These are phyloP conservation scores for Leptopilina syphax DNA, from an alignment of 2,888 invertebrate species.

Conservation along the genomic window DNA sequence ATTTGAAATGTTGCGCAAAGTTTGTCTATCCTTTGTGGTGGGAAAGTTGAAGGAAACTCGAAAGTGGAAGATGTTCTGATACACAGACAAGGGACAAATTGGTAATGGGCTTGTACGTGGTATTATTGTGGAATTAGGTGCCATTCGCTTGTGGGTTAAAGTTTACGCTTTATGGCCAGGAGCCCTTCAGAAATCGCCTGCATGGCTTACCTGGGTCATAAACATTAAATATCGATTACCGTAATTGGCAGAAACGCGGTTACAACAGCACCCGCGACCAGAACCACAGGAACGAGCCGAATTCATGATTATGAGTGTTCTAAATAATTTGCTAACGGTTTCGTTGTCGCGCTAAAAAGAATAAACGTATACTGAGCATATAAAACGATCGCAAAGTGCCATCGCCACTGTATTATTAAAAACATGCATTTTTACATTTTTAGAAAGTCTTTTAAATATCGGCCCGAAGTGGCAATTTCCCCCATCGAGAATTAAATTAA, in stretches of 20 bases:
- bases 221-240: slow-evolving; percentile 69
- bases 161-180: slow-evolving; percentile 44
- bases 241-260: slow-evolving; percentile 64
- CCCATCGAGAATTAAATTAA: too few relatives aligned
- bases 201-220: slow-evolving; percentile 56
- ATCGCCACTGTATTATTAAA: too few relatives aligned
- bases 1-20: not conserved
- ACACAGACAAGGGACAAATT: slow-evolving; percentile 22
- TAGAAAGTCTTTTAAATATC: too few relatives aligned
- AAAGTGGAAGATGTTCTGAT: not conserved
- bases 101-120: slow-evolving; percentile 22
- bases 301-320: slow-evolving; percentile 64
- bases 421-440: too few relatives aligned
- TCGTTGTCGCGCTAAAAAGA: slow-evolving; percentile 20
- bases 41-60: slow-evolving; percentile 5
- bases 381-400: too few relatives aligned
- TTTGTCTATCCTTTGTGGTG: not conserved
- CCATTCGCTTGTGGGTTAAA: slow-evolving; percentile 44
- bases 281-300: slow-evolving; percentile 46
- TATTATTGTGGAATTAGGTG: slow-evolving; percentile 45
- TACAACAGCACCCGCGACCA: slow-evolving; percentile 42
- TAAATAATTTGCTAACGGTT: slow-evolving; percentile 64
- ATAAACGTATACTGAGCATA: not conserved
- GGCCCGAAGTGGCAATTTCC: too few relatives aligned
- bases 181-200: slow-evolving; percentile 33